Base-by-base conservation (phyloP, 2,888 invertebrate genomes). In the Cerastoderma edule region DNA sequence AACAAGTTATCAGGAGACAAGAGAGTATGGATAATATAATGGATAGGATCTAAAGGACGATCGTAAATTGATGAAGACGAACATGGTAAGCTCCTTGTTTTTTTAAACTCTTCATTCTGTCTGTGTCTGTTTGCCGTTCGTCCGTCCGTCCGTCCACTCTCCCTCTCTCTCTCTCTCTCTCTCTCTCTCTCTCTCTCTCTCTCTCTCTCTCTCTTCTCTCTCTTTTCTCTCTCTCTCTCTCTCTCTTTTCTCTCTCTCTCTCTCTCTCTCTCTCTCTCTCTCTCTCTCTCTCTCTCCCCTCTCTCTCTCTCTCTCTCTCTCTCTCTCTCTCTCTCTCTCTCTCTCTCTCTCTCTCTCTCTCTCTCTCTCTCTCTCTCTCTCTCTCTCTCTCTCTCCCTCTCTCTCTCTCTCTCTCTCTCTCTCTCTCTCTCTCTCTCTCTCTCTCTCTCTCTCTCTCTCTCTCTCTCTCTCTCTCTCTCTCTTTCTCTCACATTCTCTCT, bases 201-300 rank as follows among this genome's bases (percentile, higher is more conserved):
- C 39, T 39, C 39, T 39, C 39, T 39, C 39, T 39, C 39, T 39
- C 39, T 39, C 39, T 39, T 16, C 16, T 16, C 16, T 8, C 16
- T 16, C 16, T 16, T 39, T 16, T 39, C 39, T 39, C 39, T 39
- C 39, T 39, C 10, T 39, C 39, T 39, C 39, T 39, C 10, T 39
- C 39, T 39, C 10, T 39, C 39, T 39, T 44, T 44, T 44, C 44
- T 44, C 44, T 44, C 44, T 44, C 44, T 44, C 44, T 44, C 44
- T 44, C 44, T 44, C 44, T 44, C 44, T 44, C 44, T 44, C 44
- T 44, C 44, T 44, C 44, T 44, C 44, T 44, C 44, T 44, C 44
- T 44, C 44, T 44, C 44, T 44, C 44, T 44, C 44, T 44, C 44
- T 44, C 44, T 44, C 44, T 44, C 44, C 10, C 16, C 39, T 39